Evolutionary conservation across 2,797 vertebrate genomes (phyloP).

Genomic region (Amniataba percoides): DNA sequence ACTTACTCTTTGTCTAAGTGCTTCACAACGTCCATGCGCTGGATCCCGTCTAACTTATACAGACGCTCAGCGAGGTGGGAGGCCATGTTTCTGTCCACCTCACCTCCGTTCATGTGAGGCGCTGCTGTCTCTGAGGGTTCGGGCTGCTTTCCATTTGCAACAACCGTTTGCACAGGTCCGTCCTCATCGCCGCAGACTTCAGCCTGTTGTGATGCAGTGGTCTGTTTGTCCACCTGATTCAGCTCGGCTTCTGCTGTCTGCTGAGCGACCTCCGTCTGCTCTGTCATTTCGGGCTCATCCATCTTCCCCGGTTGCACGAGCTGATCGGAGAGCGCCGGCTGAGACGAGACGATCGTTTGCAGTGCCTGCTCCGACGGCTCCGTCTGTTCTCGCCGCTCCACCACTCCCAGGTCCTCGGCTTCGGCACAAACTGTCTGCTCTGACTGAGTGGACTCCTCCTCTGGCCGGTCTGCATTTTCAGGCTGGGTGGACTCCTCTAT

Average conservation of each 20-base stretch:
- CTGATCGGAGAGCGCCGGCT: conserved; percentile 21
- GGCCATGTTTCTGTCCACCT: conserved; percentile 80
- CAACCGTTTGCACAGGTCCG: conserved; percentile 1
- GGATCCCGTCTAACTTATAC: conserved; percentile 87
- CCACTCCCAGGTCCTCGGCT: conserved; percentile 26
- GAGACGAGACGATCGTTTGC: conserved; percentile 5
- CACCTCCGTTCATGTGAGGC: conserved; percentile 70
- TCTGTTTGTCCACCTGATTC: conserved; percentile 22
- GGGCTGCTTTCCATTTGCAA: conserved; percentile 58
- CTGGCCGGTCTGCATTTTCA: conserved; percentile 31
- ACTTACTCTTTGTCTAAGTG: conserved; percentile 94
- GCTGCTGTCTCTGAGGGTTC: conserved; percentile 11
- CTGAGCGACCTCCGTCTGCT: conserved; percentile 40
- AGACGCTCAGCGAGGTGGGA: conserved; percentile 85
- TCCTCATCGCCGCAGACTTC: neutral
- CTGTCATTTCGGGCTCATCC: conserved; percentile 50
- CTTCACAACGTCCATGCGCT: conserved; percentile 89
- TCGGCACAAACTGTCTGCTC: conserved; percentile 40
- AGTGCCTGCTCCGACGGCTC: conserved; percentile 32
- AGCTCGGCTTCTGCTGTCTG: conserved; percentile 22
- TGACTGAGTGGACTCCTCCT: conserved; percentile 31
- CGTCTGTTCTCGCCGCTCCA: conserved; percentile 35
- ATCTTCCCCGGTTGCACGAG: conserved; percentile 32
- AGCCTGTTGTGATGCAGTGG: neutral
- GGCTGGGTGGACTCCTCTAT: conserved; percentile 22